These are phyloP conservation scores for Zoanthus solanderi DNA, from an alignment of 92 coral and sea anemone genomes.

Conservation along the genomic window DNA sequence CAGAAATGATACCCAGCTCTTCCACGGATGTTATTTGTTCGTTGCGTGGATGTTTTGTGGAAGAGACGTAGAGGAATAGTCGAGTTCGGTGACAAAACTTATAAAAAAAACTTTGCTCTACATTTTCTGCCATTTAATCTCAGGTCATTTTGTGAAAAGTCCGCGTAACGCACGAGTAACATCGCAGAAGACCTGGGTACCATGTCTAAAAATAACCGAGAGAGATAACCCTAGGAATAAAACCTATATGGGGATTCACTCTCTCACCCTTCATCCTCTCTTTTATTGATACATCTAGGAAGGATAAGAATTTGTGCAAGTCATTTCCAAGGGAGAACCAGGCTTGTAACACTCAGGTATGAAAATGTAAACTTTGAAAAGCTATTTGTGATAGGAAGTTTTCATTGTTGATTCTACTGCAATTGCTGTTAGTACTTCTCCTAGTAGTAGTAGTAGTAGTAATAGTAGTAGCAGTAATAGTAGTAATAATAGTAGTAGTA, in stretches of 20 bases:
- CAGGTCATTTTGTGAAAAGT: no score
- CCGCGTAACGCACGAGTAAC: no score
- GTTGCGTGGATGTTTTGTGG: no score
- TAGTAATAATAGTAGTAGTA: neutral
- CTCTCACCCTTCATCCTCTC: neutral
- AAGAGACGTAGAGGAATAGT: neutral
- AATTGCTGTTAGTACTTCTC: no score
- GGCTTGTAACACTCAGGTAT: conserved; percentile 71
- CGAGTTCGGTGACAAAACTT: neutral
- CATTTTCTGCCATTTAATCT: no score
- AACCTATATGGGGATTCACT: no score
- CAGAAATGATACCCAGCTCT: no score
- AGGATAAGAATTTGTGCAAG: conserved; percentile 64
- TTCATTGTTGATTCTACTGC: neutral
- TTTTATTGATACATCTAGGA: conserved; percentile 25
- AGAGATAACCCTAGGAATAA: neutral
- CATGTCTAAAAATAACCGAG: no score
- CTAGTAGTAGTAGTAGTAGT: no score
- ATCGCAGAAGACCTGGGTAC: no score
- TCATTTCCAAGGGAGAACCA: conserved; percentile 60
- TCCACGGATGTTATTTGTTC: no score
- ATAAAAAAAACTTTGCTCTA: neutral
- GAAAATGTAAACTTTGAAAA: neutral
- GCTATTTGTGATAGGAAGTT: neutral
- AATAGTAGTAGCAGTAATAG: no score